These are phyloP conservation scores for Trissoscelio sp. DNA, from an alignment of 2,888 invertebrate species.

Conservation along the genomic window DNA sequence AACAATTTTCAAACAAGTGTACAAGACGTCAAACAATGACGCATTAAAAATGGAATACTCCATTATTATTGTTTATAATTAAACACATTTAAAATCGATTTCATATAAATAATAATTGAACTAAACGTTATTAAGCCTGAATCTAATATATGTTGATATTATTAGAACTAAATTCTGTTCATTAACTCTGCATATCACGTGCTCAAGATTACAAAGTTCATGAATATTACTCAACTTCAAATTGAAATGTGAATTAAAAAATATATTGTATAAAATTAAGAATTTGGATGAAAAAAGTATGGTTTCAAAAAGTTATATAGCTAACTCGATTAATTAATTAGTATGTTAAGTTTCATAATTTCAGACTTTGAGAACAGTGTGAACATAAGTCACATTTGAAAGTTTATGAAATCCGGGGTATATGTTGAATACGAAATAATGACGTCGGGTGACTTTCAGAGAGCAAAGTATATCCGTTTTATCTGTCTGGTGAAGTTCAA, in stretches of 20 bases:
- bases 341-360: neutral
- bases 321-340: slow-evolving; percentile 2
- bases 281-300: no score
- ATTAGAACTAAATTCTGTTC: no score
- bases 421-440: slow-evolving; percentile 30
- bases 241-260: no score
- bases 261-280: no score
- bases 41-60: no score
- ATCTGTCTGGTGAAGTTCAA: slow-evolving; percentile 45
- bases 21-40: no score
- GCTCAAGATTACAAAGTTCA: neutral
- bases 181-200: neutral
- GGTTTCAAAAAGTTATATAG: neutral
- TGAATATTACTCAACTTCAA: neutral
- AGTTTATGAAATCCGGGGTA: slow-evolving; percentile 19
- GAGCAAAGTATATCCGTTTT: slow-evolving; percentile 50
- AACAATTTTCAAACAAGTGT: no score
- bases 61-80: no score
- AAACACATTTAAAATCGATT: no score
- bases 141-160: no score
- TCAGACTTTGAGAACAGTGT: neutral
- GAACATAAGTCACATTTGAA: slow-evolving; percentile 14
- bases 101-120: no score
- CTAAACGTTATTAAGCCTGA: no score
- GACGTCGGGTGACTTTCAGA: slow-evolving; percentile 49